phyloP scores from a whole-genome alignment of 2,888 invertebrate genomes.

The Chymomyza procnemis region DNA sequence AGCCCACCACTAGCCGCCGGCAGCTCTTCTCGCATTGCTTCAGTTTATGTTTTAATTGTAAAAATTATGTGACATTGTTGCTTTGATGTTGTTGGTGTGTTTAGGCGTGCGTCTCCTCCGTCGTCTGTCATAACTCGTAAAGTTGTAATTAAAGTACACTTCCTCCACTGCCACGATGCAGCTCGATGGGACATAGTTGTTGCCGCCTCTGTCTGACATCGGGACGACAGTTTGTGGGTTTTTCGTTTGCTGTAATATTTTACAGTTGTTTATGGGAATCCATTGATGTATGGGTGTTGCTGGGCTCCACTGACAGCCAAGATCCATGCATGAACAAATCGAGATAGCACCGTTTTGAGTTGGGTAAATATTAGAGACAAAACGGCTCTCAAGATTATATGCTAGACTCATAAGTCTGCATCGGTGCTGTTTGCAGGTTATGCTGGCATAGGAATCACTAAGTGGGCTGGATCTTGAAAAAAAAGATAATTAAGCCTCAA shows the following conservation, averaged over 20 bases:
- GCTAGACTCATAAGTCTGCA: not conserved
- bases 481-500: not conserved
- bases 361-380: not conserved
- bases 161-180: slow-evolving; percentile 32
- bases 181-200: not conserved
- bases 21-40: slow-evolving; percentile 48
- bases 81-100: slow-evolving; percentile 14
- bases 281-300: slow-evolving; percentile 58
- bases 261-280: slow-evolving; percentile 62
- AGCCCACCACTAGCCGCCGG: slow-evolving; percentile 10
- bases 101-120: slow-evolving; percentile 30
- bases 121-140: slow-evolving; percentile 66
- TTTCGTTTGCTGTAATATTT: slow-evolving; percentile 58
- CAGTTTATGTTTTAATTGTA: slow-evolving; percentile 70
- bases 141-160: slow-evolving; percentile 64
- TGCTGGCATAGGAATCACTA: not conserved
- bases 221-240: slow-evolving; percentile 62
- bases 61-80: slow-evolving; percentile 67
- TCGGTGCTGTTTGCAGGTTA: not conserved
- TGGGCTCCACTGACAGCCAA: not conserved
- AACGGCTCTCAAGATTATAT: not conserved
- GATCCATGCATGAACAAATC: not conserved
- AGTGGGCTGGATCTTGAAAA: not conserved
- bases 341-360: not conserved
- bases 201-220: slow-evolving; percentile 11